Percentiles rank a stretch among this genome's conserved stretches.
These are phyloP conservation scores for Plebejus melissa DNA, from an alignment of 2,888 invertebrate genomes.

Conservation along the genomic window DNA sequence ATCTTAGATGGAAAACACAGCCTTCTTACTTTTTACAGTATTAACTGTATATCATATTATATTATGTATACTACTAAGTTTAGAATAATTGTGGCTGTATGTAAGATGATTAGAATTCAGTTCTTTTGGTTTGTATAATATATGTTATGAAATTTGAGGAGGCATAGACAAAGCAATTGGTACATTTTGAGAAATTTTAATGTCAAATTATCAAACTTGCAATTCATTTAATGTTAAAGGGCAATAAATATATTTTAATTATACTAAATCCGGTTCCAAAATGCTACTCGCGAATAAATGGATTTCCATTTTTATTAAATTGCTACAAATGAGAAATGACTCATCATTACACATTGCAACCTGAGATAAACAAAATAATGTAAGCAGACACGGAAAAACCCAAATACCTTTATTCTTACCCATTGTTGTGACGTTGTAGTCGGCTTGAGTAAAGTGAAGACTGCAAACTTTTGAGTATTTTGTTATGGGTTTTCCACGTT, in stretches of 20 bases:
- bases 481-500: conserved; percentile 72
- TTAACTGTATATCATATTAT: too few relatives aligned
- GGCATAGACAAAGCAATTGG: conserved; percentile 19
- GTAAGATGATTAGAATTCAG: background rate
- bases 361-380: conserved; percentile 40
- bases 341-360: conserved; percentile 36
- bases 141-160: background rate
- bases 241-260: conserved; percentile 36
- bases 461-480: conserved; percentile 76
- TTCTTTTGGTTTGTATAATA: background rate
- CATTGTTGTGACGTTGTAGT: conserved; percentile 75
- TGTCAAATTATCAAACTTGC: conserved; percentile 35
- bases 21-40: too few relatives aligned
- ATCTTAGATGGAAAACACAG: too few relatives aligned
- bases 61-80: too few relatives aligned
- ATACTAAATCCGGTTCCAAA: conserved; percentile 37
- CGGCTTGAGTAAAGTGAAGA: conserved; percentile 67
- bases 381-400: conserved; percentile 60
- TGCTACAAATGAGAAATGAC: conserved; percentile 25
- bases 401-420: conserved; percentile 75
- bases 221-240: conserved; percentile 34
- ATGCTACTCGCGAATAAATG: conserved; percentile 33
- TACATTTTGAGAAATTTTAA: conserved; percentile 28
- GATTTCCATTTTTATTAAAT: conserved; percentile 31
- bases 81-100: background rate